Evolutionary conservation across 2,888 invertebrate genomes (phyloP), one percentile per base, ranked within the genome.

Genomic region (Ceramica pisi): DNA sequence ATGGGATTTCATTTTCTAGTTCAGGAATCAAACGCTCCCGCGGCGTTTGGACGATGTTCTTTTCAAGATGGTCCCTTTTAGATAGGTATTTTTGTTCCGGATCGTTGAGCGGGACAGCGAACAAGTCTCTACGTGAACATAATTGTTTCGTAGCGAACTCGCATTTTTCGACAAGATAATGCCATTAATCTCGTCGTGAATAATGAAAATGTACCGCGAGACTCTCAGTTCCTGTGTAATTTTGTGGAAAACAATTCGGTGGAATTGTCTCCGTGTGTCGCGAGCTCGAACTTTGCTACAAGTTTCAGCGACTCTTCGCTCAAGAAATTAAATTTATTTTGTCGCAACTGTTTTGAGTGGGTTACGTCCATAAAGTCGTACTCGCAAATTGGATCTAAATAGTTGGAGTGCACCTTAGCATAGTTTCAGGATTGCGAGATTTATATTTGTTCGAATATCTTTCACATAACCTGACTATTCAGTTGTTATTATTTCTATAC

Each of bases 1-100:
- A 94, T 92, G 90, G 91, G 91, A 92, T 94, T 95, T 93, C 91
- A 94, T 95, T 95, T 95, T 95, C 95, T 95, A 94, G 93, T 95
- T 92, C 92, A 94, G 90, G 88, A 93, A 92, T 94, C 94, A 95
- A 94, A 94, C 90, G 92, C 79, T 91, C 91, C 93, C 86, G 86
- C 83, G 92, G 90, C 88, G 85, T 84, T 80, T 77, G 87, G 84
- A 86, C 91, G 85, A 89, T 90, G 90, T 89, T 90, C 90, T 89
- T 86, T 89, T 82, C 72, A 83, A 83, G 85, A 88, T 84, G 83
- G 86, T 89, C 90, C 90, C 90, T 88, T 88, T 86, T 88, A 89
- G 89, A 89, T 89, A 88, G 88, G 88, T 90, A 89, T 89, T 89
- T 91, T 86, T 75, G 87, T 87, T 88, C 86, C 86, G 89, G 90